Conservation (phyloP, 2,797 vertebrate species). For the Spinibarbus caldwelli region DNA sequence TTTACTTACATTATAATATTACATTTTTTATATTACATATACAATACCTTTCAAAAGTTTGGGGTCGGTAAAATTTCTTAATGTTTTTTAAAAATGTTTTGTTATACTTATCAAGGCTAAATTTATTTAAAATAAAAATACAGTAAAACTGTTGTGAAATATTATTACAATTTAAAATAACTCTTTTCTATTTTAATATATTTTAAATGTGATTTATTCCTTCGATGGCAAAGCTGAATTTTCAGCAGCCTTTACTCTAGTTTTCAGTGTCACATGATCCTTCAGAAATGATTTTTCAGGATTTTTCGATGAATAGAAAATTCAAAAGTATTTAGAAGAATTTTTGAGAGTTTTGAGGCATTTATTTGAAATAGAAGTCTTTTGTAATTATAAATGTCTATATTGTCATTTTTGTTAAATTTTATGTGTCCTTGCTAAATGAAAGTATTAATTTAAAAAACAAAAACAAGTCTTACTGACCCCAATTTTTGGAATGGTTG, state of each 20-base stretch:
- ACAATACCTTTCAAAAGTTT: neutral
- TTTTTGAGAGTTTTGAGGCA: neutral
- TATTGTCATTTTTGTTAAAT: neutral
- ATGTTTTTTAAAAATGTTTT: too few relatives aligned
- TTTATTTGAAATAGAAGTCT: neutral
- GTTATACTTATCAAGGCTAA: neutral
- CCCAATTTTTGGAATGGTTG: neutral
- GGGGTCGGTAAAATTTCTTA: neutral
- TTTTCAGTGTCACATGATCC: neutral
- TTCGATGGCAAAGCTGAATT: neutral
- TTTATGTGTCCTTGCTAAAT: neutral
- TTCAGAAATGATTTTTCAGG: neutral
- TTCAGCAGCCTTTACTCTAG: neutral
- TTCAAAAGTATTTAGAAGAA: neutral
- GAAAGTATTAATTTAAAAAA: neutral
- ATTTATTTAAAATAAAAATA: neutral
- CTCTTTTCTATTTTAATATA: neutral
- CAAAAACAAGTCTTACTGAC: neutral
- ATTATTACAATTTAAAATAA: neutral
- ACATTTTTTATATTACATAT: neutral
- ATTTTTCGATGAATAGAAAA: neutral
- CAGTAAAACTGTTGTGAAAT: neutral
- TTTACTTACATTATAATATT: conserved; percentile 1
- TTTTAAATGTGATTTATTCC: neutral
- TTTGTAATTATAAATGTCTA: neutral